These are phyloP conservation scores for Cloeon dipterum DNA, from an alignment of 2,888 invertebrate species.

Conservation along the genomic window DNA sequence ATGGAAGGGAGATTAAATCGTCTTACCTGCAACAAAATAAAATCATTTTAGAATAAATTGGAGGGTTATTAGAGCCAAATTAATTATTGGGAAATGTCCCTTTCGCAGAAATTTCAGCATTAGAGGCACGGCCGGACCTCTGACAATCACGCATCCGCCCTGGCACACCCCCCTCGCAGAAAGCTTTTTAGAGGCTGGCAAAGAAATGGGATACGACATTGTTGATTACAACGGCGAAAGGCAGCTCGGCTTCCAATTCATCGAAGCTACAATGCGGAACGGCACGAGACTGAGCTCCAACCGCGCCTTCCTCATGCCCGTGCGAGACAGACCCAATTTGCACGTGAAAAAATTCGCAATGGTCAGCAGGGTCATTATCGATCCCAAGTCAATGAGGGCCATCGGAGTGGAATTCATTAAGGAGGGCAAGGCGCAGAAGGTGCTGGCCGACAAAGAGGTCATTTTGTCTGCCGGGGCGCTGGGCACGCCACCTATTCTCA, in stretches of 20 bases:
- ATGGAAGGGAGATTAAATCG: too few relatives aligned
- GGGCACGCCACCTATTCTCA: constrained; percentile 6
- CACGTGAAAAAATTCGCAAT: constrained; percentile 22
- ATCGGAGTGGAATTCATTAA: constrained; percentile 42
- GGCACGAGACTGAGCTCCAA: constrained; percentile 29
- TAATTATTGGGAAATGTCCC: too few relatives aligned
- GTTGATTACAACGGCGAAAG: constrained; percentile 16
- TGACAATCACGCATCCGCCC: constrained; percentile 12
- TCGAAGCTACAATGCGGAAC: constrained; percentile 29
- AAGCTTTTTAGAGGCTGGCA: constrained; percentile 12
- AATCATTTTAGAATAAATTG: too few relatives aligned
- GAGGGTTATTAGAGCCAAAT: too few relatives aligned
- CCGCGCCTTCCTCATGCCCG: constrained; percentile 30
- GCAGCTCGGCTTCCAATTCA: constrained; percentile 17
- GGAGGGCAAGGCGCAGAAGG: constrained; percentile 15
- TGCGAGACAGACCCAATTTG: constrained; percentile 13
- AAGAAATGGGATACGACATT: constrained; percentile 11
- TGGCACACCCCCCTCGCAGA: constrained; percentile 12
- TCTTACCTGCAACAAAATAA: too few relatives aligned
- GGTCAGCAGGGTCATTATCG: constrained; percentile 41
- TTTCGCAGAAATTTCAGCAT: constrained; percentile 7
- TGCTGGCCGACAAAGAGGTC: constrained; percentile 5
- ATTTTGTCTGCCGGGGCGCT: constrained; percentile 6
- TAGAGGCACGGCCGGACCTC: constrained; percentile 8
- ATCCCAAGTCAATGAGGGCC: constrained; percentile 32